phyloP scores from a whole-genome alignment of 1,140 invertebrate species.

The Lordiphosa stackelbergi region DNA sequence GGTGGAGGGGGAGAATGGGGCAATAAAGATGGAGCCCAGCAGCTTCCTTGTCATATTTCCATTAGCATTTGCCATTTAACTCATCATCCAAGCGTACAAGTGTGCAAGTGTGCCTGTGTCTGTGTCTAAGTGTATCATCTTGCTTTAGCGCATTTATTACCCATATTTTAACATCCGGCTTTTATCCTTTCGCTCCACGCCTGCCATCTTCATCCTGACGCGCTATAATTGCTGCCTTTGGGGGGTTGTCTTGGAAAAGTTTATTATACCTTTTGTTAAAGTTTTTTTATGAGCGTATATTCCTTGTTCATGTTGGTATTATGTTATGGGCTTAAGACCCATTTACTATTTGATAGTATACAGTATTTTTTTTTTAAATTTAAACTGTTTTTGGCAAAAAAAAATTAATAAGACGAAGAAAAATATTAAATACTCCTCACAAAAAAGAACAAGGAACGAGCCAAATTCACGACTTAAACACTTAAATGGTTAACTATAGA shows the following conservation, averaged over 20 bases:
- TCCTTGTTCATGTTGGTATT: no score
- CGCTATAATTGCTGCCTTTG: conserved; percentile 55
- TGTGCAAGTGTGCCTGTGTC: conserved; percentile 5
- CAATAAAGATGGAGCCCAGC: conserved; percentile 32
- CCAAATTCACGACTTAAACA: no score
- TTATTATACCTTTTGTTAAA: conserved; percentile 40
- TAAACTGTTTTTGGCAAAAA: no score
- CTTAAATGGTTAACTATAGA: no score
- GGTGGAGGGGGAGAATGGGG: conserved; percentile 6
- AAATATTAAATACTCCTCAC: no score
- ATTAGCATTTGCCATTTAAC: conserved; percentile 48
- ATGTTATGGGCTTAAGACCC: no score
- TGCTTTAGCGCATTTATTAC: conserved; percentile 65
- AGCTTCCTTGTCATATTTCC: conserved; percentile 63
- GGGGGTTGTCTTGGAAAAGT: conserved; percentile 38
- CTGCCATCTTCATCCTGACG: conserved; percentile 20
- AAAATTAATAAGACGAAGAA: no score
- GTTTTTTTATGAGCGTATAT: no score
- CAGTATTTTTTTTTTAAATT: no score
- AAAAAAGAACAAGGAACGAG: no score
- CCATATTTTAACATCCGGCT: conserved; percentile 70
- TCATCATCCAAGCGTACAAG: conserved; percentile 4
- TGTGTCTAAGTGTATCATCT: conserved; percentile 61
- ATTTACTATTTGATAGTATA: no score
- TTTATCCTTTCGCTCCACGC: conserved; percentile 61